These are phyloP conservation scores for Cephus cinctus DNA, from an alignment of 1,140 invertebrate species.

Conservation along the genomic window DNA sequence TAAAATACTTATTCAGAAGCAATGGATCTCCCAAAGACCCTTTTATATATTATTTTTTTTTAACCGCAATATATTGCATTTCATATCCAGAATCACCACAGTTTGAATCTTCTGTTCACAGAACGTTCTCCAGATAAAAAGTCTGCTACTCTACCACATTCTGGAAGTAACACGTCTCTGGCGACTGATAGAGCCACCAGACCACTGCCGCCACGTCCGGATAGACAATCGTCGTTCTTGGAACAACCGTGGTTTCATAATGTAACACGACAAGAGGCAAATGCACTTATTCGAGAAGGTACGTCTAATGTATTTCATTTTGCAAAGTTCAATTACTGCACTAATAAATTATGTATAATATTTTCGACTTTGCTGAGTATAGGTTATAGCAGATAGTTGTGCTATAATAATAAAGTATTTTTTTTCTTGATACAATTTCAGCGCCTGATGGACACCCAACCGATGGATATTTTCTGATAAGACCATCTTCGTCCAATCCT, in stretches of 20 bases:
- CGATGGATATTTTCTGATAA: constrained; percentile 49
- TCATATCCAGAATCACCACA: too few relatives aligned
- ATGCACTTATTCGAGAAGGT: constrained; percentile 46
- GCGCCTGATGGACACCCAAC: constrained; percentile 16
- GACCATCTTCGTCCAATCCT: constrained; percentile 44
- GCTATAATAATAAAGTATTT: too few relatives aligned
- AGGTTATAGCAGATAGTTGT: too few relatives aligned
- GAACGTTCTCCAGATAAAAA: constrained; percentile 50
- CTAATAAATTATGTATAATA: too few relatives aligned
- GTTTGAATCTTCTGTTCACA: too few relatives aligned
- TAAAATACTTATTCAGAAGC: too few relatives aligned
- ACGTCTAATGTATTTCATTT: constrained; percentile 15
- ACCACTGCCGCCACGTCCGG: constrained; percentile 46
- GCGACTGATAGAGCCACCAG: constrained; percentile 39
- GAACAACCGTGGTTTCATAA: constrained; percentile 53
- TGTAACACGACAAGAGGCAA: constrained; percentile 45
- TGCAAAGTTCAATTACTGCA: too few relatives aligned
- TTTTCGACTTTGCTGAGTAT: too few relatives aligned
- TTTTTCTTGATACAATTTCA: not conserved
- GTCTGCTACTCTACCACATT: constrained; percentile 41
- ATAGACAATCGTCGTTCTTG: constrained; percentile 38
- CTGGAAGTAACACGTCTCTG: constrained; percentile 35
- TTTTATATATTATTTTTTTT: too few relatives aligned
- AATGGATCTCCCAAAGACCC: too few relatives aligned
- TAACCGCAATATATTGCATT: too few relatives aligned